Evolutionary conservation across 2,113 vertebrate genomes (phyloP).

Genomic region (Thomomys bottae): DNA sequence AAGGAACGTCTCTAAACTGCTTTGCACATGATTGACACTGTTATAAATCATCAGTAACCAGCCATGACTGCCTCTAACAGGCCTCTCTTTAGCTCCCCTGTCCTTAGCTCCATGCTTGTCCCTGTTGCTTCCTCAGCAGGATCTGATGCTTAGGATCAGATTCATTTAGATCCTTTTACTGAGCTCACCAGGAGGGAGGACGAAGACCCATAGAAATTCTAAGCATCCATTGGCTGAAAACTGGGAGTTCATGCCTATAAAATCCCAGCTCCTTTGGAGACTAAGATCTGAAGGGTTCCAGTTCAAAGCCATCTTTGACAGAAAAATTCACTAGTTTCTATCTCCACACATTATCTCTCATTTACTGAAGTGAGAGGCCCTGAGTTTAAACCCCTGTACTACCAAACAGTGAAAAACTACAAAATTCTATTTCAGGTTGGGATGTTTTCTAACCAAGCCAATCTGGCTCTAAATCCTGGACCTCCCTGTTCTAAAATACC

Average conservation of each 20-base stretch:
- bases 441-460: background rate
- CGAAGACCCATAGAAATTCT: background rate
- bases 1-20: background rate
- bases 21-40: background rate
- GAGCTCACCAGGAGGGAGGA: background rate
- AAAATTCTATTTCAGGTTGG: background rate
- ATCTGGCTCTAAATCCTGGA: background rate
- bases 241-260: too few species aligned
- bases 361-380: too few species aligned
- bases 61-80: background rate
- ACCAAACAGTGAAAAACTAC: background rate
- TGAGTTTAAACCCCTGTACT: too few species aligned
- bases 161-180: background rate
- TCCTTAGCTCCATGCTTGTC: background rate
- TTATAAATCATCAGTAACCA: background rate
- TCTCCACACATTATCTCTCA: too few species aligned
- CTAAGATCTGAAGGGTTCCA: too few species aligned
- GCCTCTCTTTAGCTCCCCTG: accelerated
- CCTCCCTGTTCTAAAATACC: background rate
- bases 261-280: too few species aligned
- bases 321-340: too few species aligned
- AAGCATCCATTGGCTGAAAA: too few species aligned
- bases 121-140: background rate
- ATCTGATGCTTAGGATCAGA: background rate
- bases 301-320: too few species aligned